Base-by-base conservation (phyloP, 2,888 invertebrate species). In the Drosophila sordidula region DNA sequence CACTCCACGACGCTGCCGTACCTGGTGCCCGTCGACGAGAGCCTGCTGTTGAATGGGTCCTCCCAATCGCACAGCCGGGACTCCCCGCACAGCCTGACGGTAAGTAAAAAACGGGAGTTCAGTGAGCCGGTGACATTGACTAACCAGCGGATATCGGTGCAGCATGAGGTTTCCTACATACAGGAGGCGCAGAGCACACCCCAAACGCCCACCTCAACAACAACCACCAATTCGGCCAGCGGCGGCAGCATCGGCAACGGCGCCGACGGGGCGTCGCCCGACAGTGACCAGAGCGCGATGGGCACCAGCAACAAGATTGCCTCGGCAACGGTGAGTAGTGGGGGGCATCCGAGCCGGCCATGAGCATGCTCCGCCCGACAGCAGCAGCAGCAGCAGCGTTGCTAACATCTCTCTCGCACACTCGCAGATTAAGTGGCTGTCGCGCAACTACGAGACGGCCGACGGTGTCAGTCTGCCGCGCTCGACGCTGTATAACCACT, bases 371-470 rank as follows among this genome's bases (percentile, higher is more conserved):
- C 18, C 18, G 18, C 18, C 18, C 18, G 18, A 3, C n/a, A 32
- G 4, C 38, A 45, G 25, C 49, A 63, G 26, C 51, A 65, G n/a
- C 26, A 45, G 50, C 68, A 61, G 46, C 52, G 55, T 66, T 73
- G 56, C 64, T 79, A 58, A 70, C 68, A 51, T 72, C 78, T 62
- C 71, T 56, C 51, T 83, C 57, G 56, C 81, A 85, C 78, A n/a
- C 58, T 68, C 59, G 49, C 85, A 96, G 96, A 95, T 97, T 52
- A 96, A 97, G 92, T 99, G 99, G 99, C 94, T 99, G 87, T 94
- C 98, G 90, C 98, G 98, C 92, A 98, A 99, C 94, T 99, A 99
- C 92, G 99, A 99, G 93, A 98, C 98, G 42, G 98, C 98, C 3
- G 99, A 99, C 91, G 94, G 95, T 54, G 98, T 98, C 18, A 97